Evolutionary conservation across 2,113 vertebrate genomes (phyloP).

Genomic region (Ctenodactylus gundi): DNA sequence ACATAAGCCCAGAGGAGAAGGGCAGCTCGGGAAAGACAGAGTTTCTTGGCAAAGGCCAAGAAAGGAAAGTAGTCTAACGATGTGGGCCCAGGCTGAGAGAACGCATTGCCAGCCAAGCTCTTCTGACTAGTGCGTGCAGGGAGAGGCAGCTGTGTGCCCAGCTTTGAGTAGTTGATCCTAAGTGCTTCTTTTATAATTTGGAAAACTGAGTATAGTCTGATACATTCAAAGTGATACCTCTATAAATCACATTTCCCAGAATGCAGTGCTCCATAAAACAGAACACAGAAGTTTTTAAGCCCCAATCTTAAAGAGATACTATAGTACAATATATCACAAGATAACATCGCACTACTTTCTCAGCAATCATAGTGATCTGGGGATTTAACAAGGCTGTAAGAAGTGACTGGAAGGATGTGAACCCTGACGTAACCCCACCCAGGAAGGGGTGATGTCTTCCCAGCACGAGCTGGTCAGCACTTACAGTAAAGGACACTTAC

Average conservation of each 20-base stretch:
- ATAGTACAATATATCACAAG: not conserved
- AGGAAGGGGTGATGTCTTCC: not conserved
- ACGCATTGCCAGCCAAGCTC: not conserved
- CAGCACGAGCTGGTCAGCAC: not conserved
- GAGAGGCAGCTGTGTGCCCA: not conserved
- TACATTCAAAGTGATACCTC: not conserved
- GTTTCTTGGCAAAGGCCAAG: not conserved
- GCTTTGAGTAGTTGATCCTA: not conserved
- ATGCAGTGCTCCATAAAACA: not conserved
- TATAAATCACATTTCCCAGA: not conserved
- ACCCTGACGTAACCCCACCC: not conserved
- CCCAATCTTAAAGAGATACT: conserved; percentile 9
- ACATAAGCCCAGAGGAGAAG: not conserved
- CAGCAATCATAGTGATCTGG: not conserved
- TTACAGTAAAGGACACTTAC: conserved; percentile 71
- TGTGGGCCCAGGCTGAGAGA: not conserved
- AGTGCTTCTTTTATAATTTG: not conserved
- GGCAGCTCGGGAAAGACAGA: not conserved
- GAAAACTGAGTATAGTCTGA: not conserved
- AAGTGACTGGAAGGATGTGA: not conserved
- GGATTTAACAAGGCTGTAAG: not conserved
- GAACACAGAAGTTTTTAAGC: not conserved
- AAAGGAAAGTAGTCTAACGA: not conserved
- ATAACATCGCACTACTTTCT: not conserved
- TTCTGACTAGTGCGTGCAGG: accelerated